Base-by-base conservation (phyloP, 1,140 invertebrate genomes). In the Anastatus disparis region DNA sequence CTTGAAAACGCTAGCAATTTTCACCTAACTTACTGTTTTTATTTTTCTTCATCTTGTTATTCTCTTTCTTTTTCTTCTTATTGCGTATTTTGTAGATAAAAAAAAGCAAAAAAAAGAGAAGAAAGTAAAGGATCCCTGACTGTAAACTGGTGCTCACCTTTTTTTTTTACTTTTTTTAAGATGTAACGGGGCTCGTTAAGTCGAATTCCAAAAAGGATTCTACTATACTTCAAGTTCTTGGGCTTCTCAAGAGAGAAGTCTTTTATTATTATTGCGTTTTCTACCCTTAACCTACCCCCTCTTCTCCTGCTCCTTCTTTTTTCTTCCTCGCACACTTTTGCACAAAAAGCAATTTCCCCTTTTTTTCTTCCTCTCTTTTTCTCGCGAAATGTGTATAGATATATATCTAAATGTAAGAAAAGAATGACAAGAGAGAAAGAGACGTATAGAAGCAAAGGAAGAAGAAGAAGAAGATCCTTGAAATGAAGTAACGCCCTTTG, bases 191-290 rank as follows among this genome's bases (percentile, higher is more conserved):
- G 50, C 59, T 70, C 67, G 38, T 70, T 70, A 70, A 62, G 48
- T 63, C 48, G 38, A 62, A 55, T 63, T 63, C 59, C 35, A 20
- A 70, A 69, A 63, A 35, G 67, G 59, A 63, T 63, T 46, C 67
- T 9, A 48, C 59, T 48, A 35, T n/a, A n/a, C n/a, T n/a, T n/a
- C n/a, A n/a, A n/a, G n/a, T n/a, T n/a, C n/a, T n/a, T n/a, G n/a
- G n/a, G n/a, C n/a, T n/a, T n/a, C n/a, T n/a, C n/a, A n/a, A n/a
- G n/a, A n/a, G n/a, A n/a, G n/a, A 40, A 61, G 44, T 69, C 46
- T 69, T 69, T 69, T 69, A 69, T 69, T 69, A 69, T 53, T 69
- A 69, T 61, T 53, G 46, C 66, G 24, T 61, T 68, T 61, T n/a
- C n/a, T n/a, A n/a, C n/a, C n/a, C n/a, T n/a, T n/a, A n/a, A n/a